A percentile compares a stretch with the other conserved stretches of the same genome.
phyloP scores from a whole-genome alignment of 2,113 vertebrate genomes.

The Podocnemis expansa region DNA sequence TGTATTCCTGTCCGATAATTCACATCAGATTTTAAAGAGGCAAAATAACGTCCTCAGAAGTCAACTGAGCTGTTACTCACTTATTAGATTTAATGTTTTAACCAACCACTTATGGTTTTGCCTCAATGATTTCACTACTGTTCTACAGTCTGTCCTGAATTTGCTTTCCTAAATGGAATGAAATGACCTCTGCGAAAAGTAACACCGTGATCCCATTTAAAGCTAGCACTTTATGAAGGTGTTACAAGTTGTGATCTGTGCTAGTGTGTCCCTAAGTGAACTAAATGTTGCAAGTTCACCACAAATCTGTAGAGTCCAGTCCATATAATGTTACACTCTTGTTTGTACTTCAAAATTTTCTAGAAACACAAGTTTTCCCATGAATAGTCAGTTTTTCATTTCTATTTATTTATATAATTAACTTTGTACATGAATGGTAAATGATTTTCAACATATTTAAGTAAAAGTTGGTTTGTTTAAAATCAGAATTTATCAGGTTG shows the following conservation, averaged over 20 bases:
- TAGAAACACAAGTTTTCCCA: accelerated
- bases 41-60: accelerated
- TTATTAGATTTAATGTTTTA: background rate
- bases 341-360: background rate
- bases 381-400: background rate
- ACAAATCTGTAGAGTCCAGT: background rate
- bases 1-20: accelerated
- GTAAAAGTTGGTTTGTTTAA: background rate
- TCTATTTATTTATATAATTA: background rate
- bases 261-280: accelerated
- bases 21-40: accelerated
- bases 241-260: background rate
- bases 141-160: accelerated
- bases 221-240: background rate
- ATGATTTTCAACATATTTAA: background rate
- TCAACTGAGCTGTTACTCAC: background rate
- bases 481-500: background rate
- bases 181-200: accelerated
- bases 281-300: background rate
- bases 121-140: background rate
- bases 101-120: accelerated
- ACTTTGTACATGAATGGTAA: background rate
- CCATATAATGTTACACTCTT: background rate
- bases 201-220: background rate
- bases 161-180: background rate